These are phyloP conservation scores for Poliocrania exsul DNA, from an alignment of 2,797 vertebrate genomes.

Conservation along the genomic window DNA sequence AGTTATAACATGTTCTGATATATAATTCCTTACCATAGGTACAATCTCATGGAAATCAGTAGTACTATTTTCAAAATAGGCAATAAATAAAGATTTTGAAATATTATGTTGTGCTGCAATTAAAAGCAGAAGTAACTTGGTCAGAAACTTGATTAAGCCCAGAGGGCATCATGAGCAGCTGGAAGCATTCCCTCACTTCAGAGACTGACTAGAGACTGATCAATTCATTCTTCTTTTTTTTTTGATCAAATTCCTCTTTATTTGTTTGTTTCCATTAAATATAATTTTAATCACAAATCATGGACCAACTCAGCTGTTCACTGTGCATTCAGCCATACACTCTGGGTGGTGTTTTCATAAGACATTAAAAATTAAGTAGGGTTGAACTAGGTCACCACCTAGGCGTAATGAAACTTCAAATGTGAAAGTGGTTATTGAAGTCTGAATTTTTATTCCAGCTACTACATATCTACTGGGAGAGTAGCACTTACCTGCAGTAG, in stretches of 20 bases:
- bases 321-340: neutral
- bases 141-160: neutral
- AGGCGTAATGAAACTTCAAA: neutral
- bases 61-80: neutral
- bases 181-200: neutral
- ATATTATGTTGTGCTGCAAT: neutral
- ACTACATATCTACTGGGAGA: neutral
- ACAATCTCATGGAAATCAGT: neutral
- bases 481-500: neutral
- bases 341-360: neutral
- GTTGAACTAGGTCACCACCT: conserved; percentile 1
- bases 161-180: neutral
- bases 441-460: neutral
- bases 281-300: neutral
- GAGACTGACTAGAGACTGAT: neutral
- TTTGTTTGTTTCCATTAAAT: neutral
- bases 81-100: neutral
- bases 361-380: conserved; percentile 18
- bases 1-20: neutral
- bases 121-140: neutral
- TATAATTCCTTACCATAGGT: neutral
- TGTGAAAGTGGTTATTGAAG: neutral
- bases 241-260: neutral
- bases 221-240: neutral
- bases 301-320: neutral